Base-by-base conservation (phyloP, 2,113 vertebrate species). In the Sceloporus tristichus region DNA sequence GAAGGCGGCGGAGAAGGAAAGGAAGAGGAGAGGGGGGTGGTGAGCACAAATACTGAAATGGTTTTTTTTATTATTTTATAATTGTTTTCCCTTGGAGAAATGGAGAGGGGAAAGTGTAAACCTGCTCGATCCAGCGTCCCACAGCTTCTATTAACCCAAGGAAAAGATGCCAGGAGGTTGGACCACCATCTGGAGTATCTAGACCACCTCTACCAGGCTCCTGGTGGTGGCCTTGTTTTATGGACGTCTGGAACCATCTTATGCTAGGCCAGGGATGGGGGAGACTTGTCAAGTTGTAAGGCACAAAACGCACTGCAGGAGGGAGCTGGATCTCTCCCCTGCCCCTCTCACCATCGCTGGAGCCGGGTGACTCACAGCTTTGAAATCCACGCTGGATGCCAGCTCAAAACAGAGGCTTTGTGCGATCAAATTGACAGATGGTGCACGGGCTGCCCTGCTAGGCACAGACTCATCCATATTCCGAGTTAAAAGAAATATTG, bases 401-500 rank as follows among this genome's bases (percentile, higher is more conserved):
- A 95, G 94, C 95, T 93, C 92, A 96, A 94, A 92, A 90, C 92
- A 94, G 95, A 93, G 96, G 95, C 96, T 97, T 97, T 96, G 87
- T 95, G 91, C 71, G 0, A 96, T 97, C 96, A 97, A 95, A 62
- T 97, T 97, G 96, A 97, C 96, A 96, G 96, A 97, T 97, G 96
- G 96, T 88, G 88, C 89, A 0, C 59, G 93, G 95, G 91, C 90
- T 94, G 96, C 96, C 96, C 96, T 27, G 91, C 93, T 93, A 88
- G 7, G 13, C 91, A 82, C 96, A 96, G 94, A 92, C 93, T 93
- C 97, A 97, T 97, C 96, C 93, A 97, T 97, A 97, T 96, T 95
- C 96, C 0, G 9, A 94, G 95, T 95, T 96, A 97, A 97, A 97
- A 97, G 97, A 97, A 97, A 96, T 97, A 97, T 94, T 97, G 95